Evolutionary conservation across 2,113 vertebrate species (phyloP), one percentile per base, ranked within the genome.

Genomic region (Pachyramphus minor): DNA sequence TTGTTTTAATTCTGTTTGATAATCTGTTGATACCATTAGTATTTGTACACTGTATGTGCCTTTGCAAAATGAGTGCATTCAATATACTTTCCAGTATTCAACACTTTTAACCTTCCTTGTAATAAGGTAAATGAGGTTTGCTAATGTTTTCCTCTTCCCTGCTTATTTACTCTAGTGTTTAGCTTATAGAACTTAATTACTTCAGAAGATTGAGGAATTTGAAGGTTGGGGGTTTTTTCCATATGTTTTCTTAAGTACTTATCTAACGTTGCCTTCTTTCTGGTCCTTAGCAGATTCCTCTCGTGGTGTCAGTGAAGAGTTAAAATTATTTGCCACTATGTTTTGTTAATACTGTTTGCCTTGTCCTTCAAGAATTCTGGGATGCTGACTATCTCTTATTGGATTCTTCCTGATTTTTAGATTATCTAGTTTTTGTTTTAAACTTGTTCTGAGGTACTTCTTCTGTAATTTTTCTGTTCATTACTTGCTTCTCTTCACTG

Each of bases 371-470:
- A 87, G 58, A 45, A 82, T 94, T 94, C 84, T 91, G 91, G 95
- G 84, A 91, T 92, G 44, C 77, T 76, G 49, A 66, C 93, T 89
- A 92, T 95, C 56, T 56, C 3, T 81, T 92, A 76, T 90, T 96
- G 91, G 64, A 95, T 92, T 59, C 76, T 75, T 71, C 1, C 1
- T 42, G 96, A 37, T 92, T 96, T 95, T 89, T 80, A 91, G 56
- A 89, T 92, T 74, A 80, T 94, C 74, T 87, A 89, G 82, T 82
- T 94, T 95, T 92, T 93, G 42, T 90, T 86, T 79, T 68, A 87
- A 86, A 93, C 35, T 89, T 89, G 8, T 78, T 89, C 80, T 89
- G 69, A 76, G 52, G 64, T 92, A 63, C 11, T 64, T 92, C 74
- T 85, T 85, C 13, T 82, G 14, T 92, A 73, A 64, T 87, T 92